These are phyloP conservation scores for Chelidonichthys spinosus DNA, from an alignment of 2,797 vertebrate genomes.

Conservation along the genomic window DNA sequence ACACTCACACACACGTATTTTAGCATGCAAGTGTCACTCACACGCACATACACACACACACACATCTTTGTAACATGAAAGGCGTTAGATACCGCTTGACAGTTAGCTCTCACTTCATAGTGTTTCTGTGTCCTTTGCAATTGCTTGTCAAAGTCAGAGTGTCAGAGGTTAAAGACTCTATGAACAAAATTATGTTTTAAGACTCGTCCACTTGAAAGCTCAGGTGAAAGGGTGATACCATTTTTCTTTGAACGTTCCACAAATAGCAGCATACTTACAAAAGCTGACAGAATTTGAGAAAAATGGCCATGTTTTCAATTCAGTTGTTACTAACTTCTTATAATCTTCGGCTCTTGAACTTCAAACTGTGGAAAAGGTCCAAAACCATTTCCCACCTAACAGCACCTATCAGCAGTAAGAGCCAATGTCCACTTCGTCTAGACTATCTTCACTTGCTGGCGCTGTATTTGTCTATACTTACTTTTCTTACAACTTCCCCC, in stretches of 20 bases:
- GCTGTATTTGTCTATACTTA: constrained; percentile 11
- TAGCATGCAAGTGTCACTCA: constrained; percentile 8
- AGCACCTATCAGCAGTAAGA: constrained; percentile 28
- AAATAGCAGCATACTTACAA: constrained; percentile 2
- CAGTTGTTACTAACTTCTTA: constrained; percentile 20
- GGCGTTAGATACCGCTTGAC: constrained; percentile 38
- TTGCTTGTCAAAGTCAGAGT: constrained; percentile 47
- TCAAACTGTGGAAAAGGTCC: constrained; percentile 22
- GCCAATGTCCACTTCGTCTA: constrained; percentile 37
- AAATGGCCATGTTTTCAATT: constrained; percentile 24
- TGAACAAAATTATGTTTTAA: not conserved
- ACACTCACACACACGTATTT: not conserved
- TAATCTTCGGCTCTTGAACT: constrained; percentile 32
- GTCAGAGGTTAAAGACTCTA: constrained; percentile 20
- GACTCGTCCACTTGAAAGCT: not conserved
- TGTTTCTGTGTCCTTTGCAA: constrained; percentile 31
- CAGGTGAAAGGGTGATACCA: not conserved
- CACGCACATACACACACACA: not conserved
- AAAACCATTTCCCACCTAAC: constrained; percentile 31
- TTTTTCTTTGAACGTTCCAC: not conserved
- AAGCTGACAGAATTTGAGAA: not conserved
- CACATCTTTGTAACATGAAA: constrained; percentile 32
- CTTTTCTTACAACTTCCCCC: not conserved
- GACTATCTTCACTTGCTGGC: constrained; percentile 50
- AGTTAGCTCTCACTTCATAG: constrained; percentile 44